Evolutionary conservation across 2,888 invertebrate species (phyloP).

Genomic region (Drosophila limbata): DNA sequence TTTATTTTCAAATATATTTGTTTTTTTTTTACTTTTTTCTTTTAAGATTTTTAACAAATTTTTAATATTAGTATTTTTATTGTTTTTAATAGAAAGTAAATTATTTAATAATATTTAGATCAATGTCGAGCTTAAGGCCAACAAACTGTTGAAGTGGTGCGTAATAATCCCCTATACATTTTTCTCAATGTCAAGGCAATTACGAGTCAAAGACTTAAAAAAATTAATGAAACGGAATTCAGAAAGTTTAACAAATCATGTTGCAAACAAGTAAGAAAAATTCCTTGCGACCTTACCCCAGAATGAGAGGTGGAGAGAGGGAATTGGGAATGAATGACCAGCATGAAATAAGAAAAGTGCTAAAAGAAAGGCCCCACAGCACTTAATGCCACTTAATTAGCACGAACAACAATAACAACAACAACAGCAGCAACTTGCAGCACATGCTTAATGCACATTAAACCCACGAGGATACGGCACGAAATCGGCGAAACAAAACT

Average conservation of each 20-base stretch:
- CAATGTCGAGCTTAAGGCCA: too few species aligned
- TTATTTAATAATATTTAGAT: too few species aligned
- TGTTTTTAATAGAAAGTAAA: too few species aligned
- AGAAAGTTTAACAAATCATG: constrained; percentile 16
- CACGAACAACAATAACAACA: constrained; percentile 39
- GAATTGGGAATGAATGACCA: background rate
- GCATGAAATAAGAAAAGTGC: constrained; percentile 13
- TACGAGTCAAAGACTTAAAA: constrained; percentile 7
- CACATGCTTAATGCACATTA: constrained; percentile 54
- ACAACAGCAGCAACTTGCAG: constrained; percentile 10
- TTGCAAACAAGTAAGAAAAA: constrained; percentile 19
- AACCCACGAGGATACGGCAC: constrained; percentile 30
- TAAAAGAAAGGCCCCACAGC: constrained; percentile 12
- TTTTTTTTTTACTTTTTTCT: too few species aligned
- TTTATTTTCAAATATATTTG: too few species aligned
- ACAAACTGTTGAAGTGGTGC: too few species aligned
- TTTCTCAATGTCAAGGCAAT: constrained; percentile 37
- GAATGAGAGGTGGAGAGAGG: background rate
- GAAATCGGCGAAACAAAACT: constrained; percentile 48
- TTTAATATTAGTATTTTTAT: too few species aligned
- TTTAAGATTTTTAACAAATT: too few species aligned
- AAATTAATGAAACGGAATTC: constrained; percentile 4
- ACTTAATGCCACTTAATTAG: constrained; percentile 60
- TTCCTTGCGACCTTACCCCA: background rate
- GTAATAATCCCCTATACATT: background rate